These are phyloP conservation scores for Aricia agestis DNA, from an alignment of 1,140 invertebrate species.

Conservation along the genomic window DNA sequence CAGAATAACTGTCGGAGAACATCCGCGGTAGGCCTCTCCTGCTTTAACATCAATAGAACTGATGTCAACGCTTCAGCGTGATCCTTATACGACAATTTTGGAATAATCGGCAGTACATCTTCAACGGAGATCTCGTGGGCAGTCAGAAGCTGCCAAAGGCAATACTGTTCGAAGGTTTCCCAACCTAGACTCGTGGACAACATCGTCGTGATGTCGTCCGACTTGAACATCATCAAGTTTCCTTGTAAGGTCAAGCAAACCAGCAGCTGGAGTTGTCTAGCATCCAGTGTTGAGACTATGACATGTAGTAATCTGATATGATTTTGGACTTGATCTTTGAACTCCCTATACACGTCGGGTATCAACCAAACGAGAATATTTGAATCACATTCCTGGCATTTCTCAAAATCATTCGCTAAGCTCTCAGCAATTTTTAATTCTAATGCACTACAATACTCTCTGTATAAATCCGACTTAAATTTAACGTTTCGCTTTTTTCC, in stretches of 20 bases:
- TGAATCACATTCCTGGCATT: conserved; percentile 92
- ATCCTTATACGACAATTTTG: conserved; percentile 90
- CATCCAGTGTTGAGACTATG: conserved; percentile 92
- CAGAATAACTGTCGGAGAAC: conserved; percentile 89
- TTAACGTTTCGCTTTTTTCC: conserved; percentile 80
- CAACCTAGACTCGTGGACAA: conserved; percentile 91
- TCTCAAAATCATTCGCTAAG: conserved; percentile 87
- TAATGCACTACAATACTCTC: conserved; percentile 88
- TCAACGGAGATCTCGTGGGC: conserved; percentile 95
- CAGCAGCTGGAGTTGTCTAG: conserved; percentile 91
- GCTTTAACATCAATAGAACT: conserved; percentile 92
- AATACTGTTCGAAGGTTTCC: conserved; percentile 98
- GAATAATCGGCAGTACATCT: conserved; percentile 91
- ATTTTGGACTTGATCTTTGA: conserved; percentile 89
- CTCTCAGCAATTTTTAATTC: conserved; percentile 87
- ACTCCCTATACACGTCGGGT: conserved; percentile 94
- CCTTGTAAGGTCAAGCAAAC: conserved; percentile 94
- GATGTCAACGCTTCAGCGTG: conserved; percentile 96
- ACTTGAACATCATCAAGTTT: conserved; percentile 87
- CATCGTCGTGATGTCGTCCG: conserved; percentile 83
- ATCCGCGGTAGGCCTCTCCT: conserved; percentile 92
- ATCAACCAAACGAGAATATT: conserved; percentile 92
- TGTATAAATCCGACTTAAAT: conserved; percentile 89
- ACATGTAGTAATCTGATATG: conserved; percentile 90
- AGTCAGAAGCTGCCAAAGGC: conserved; percentile 95